Evolutionary conservation across 2,113 vertebrate species (phyloP).

Genomic region (Anolis sagrei): DNA sequence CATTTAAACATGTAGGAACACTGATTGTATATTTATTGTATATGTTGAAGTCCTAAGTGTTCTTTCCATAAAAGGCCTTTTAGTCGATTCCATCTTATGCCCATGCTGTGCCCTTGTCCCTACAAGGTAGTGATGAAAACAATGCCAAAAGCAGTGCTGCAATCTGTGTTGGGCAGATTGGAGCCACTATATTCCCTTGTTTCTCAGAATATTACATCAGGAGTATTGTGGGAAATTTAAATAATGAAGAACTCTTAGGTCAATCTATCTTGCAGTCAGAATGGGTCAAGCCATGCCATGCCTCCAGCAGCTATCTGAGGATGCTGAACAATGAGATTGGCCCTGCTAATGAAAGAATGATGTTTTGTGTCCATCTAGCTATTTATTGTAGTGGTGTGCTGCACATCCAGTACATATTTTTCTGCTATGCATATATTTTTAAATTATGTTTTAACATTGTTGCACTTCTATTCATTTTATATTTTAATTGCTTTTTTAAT

Average conservation of each 20-base stretch:
- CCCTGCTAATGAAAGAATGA: background rate
- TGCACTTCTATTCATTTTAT: no score
- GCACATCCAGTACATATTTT: no score
- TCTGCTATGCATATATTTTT: no score
- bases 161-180: background rate
- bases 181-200: background rate
- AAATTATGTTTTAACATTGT: no score
- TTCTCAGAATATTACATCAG: background rate
- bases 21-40: no score
- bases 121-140: background rate
- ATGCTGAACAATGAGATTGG: background rate
- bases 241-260: background rate
- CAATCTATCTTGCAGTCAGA: background rate
- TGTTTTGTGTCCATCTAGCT: no score
- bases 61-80: background rate
- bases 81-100: background rate
- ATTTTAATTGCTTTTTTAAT: no score
- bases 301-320: background rate
- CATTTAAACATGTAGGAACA: no score
- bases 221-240: background rate
- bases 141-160: background rate
- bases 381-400: no score
- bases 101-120: no score
- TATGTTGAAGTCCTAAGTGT: no score
- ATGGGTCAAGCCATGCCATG: background rate